Base-by-base conservation (phyloP, 2,113 vertebrate species). In the Sturnira hondurensis region DNA sequence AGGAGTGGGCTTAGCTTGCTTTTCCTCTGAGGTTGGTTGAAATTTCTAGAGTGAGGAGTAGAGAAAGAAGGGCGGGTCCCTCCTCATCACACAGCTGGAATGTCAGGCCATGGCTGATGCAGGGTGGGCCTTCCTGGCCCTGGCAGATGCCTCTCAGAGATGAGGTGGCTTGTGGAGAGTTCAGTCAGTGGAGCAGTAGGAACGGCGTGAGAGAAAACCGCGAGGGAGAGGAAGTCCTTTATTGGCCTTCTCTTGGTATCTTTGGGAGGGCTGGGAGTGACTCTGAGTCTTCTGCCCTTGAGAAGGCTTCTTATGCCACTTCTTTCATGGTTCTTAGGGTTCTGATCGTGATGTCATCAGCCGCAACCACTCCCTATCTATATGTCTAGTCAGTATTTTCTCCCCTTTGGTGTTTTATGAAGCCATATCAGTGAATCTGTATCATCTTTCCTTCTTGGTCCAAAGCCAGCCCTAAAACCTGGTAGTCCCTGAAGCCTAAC, bases 301-400 rank as follows among this genome's bases (percentile, higher is more conserved):
- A 89, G 15, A 85, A 92, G 97, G 86, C 83, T 96, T 2, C 96
- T 89, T 95, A 90, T 96, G 88, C 87, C 97, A 97, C 95, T 96
- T 89, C 94, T 95, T 97, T 97, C n/a, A 1, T n/a, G 96, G 78
- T 95, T 97, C 91, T 94, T 97, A 68, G 87, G 95, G 87, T 91
- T 78, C 96, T 94, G 70, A 93, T 70, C 58, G n/a, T 61, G 92
- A 70, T 22, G 26, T 56, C 38, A 95, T 78, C 93, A 86, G 84
- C 96, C 97, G 97, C 95, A 82, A 0, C 1, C 24, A 90, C 76
- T 93, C 83, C 73, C 92, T 92, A 96, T 95, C 92, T 97, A 63
- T 94, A 85, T 86, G 97, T 97, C 97, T 96, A 92, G 93, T 98
- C 96, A 74, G 43, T 98, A 97, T 97, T 98, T 97, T 82, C 97